Evolutionary conservation across 2,797 vertebrate genomes (phyloP).

Genomic region (Mallotus villosus): DNA sequence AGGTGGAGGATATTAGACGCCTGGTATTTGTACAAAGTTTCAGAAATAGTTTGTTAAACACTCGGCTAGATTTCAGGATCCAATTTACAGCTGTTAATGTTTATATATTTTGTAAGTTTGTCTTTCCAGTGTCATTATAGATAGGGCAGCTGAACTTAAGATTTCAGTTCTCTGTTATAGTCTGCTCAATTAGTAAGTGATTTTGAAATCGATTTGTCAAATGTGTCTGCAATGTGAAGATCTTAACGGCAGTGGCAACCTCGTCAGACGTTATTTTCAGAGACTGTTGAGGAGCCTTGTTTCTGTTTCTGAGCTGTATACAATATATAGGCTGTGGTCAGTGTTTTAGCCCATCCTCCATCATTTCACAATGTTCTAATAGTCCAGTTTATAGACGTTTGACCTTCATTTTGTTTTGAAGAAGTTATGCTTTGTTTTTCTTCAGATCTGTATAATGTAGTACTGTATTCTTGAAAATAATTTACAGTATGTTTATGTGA

Average conservation of each 20-base stretch:
- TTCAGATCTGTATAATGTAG: conserved; percentile 5
- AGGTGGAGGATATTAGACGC: not conserved
- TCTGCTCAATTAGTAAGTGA: not conserved
- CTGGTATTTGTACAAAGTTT: not conserved
- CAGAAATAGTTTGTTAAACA: conserved; percentile 1
- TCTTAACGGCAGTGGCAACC: not conserved
- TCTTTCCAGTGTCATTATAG: not conserved
- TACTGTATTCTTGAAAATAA: conserved; percentile 10
- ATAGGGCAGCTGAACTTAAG: not conserved
- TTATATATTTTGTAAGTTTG: not conserved
- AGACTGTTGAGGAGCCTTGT: not conserved
- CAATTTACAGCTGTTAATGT: not conserved
- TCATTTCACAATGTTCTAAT: not conserved
- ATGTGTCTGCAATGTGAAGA: not conserved
- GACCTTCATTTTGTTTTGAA: not conserved
- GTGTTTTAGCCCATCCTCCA: not conserved
- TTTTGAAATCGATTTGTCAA: not conserved
- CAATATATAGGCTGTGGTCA: not conserved
- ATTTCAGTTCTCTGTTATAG: not conserved
- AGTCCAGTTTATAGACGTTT: not conserved
- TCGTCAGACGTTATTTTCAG: not conserved
- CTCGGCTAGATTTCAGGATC: not conserved
- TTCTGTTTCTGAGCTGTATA: not conserved
- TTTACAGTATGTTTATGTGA: not conserved
- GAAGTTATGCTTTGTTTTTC: conserved; percentile 1